These are phyloP conservation scores for Epirrita christyi DNA, from an alignment of 2,888 invertebrate species.

Conservation along the genomic window DNA sequence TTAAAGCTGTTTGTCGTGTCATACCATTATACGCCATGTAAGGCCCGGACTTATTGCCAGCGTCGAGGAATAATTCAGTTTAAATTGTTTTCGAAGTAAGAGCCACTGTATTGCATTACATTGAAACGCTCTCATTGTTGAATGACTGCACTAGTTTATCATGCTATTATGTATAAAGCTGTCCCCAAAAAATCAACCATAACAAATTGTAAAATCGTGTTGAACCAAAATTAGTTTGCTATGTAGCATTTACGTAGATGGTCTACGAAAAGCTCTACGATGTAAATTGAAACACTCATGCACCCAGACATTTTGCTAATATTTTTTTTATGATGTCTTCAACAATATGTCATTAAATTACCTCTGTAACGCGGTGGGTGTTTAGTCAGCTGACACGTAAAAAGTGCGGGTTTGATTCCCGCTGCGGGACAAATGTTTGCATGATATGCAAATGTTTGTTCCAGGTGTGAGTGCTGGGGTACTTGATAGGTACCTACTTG, in stretches of 20 bases:
- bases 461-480: too few relatives aligned
- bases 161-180: slow-evolving; percentile 4
- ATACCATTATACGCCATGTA: slow-evolving; percentile 83
- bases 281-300: too few relatives aligned
- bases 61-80: slow-evolving; percentile 74
- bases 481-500: too few relatives aligned
- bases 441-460: too few relatives aligned
- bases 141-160: slow-evolving; percentile 55
- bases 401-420: too few relatives aligned
- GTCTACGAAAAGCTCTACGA: not conserved
- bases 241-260: not conserved
- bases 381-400: too few relatives aligned
- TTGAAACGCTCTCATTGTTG: slow-evolving; percentile 67
- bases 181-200: too few relatives aligned
- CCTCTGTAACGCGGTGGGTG: too few relatives aligned
- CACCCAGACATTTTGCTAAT: too few relatives aligned
- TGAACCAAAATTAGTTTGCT: not conserved
- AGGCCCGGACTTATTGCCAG: slow-evolving; percentile 78
- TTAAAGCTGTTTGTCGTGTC: slow-evolving; percentile 85
- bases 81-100: slow-evolving; percentile 77
- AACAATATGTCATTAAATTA: too few relatives aligned
- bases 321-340: too few relatives aligned
- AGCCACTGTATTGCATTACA: slow-evolving; percentile 71
- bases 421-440: too few relatives aligned
- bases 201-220: not conserved